A percentile compares a stretch with the other conserved stretches of the same genome.
Conservation (phyloP, 2,888 invertebrate species). For the Watsonalla cultraria region DNA sequence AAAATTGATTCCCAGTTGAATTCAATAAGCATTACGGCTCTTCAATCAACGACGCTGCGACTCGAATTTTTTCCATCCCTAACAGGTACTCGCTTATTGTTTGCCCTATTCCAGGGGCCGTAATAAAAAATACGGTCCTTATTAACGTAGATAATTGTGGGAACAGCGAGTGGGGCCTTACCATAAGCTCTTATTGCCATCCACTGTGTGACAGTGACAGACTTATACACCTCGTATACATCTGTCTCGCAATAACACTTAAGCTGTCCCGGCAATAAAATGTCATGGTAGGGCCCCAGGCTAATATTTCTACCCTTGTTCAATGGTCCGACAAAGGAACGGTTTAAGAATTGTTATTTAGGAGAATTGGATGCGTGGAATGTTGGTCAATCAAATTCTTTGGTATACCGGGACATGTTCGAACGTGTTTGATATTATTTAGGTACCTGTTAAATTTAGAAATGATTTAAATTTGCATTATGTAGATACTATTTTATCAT, state of each 20-base stretch:
- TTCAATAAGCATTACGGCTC: not conserved
- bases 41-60: not conserved
- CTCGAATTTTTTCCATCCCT: not conserved
- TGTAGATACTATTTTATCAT: too few relatives aligned
- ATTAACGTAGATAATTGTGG: conserved; percentile 5
- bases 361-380: not conserved
- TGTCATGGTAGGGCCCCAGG: not conserved
- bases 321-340: not conserved
- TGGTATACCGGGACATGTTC: too few relatives aligned
- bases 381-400: too few relatives aligned
- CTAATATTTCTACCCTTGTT: not conserved
- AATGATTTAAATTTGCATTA: too few relatives aligned
- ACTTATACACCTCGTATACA: too few relatives aligned
- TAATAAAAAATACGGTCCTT: conserved; percentile 1
- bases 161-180: not conserved
- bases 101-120: not conserved
- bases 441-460: too few relatives aligned
- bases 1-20: not conserved
- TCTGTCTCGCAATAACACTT: too few relatives aligned
- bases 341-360: not conserved
- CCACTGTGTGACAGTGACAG: too few relatives aligned
- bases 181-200: too few relatives aligned
- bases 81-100: conserved; percentile 1
- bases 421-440: too few relatives aligned
- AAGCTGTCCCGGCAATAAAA: too few relatives aligned